Evolutionary conservation across 2,888 invertebrate genomes (phyloP).

Genomic region (Andrena flavipes): DNA sequence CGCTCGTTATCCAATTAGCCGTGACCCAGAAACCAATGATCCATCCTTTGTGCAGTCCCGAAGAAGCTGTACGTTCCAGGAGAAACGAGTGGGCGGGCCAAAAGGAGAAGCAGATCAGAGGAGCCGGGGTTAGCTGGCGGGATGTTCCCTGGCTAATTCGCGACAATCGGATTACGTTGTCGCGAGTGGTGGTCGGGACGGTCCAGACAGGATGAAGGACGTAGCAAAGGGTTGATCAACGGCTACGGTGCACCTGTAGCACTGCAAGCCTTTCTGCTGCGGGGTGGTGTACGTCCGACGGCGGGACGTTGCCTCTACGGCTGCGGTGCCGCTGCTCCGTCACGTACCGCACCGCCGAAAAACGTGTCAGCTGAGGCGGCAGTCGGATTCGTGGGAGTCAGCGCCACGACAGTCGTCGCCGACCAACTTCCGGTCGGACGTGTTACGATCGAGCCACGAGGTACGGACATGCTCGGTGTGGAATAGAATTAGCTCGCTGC

Average conservation of each 20-base stretch:
- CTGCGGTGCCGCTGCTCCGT: background rate
- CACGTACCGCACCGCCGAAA: slow-evolving; percentile 41
- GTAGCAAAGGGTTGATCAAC: background rate
- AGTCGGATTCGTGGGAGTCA: slow-evolving; percentile 42
- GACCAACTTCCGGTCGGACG: background rate
- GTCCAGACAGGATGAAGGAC: slow-evolving; percentile 20
- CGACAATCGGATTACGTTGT: slow-evolving; percentile 51
- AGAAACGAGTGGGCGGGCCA: background rate
- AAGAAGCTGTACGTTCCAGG: background rate
- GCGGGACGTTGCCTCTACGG: background rate
- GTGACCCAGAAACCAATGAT: slow-evolving; percentile 43
- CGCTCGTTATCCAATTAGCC: slow-evolving; percentile 46
- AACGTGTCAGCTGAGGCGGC: slow-evolving; percentile 54
- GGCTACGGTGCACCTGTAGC: slow-evolving; percentile 68
- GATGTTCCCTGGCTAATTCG: slow-evolving; percentile 36
- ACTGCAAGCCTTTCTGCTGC: slow-evolving; percentile 39
- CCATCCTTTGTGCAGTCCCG: background rate
- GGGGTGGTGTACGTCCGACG: slow-evolving; percentile 17
- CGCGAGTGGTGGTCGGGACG: slow-evolving; percentile 14
- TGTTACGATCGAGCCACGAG: background rate
- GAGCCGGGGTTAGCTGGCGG: background rate
- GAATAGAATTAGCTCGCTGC: slow-evolving; percentile 22
- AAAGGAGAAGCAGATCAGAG: slow-evolving; percentile 1
- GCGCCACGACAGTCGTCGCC: slow-evolving; percentile 19
- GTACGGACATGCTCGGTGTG: slow-evolving; percentile 8